A percentile compares a stretch with the other conserved stretches of the same genome.
Conservation (phyloP, 2,797 vertebrate genomes). For the Fratercula arctica region DNA sequence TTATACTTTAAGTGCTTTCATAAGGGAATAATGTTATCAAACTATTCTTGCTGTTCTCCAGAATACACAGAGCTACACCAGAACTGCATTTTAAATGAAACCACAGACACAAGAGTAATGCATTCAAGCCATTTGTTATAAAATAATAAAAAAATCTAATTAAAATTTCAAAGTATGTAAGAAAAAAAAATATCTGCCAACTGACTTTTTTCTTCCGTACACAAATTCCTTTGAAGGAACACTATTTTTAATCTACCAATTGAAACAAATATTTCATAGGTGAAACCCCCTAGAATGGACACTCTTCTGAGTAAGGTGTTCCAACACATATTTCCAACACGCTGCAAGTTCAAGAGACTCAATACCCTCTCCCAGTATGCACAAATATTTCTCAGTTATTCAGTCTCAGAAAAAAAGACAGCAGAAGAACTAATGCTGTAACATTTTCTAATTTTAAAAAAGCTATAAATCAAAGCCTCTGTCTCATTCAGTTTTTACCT, state of each 20-base stretch:
- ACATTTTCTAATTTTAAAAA: not conserved
- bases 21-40: not conserved
- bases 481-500: not conserved
- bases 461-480: not conserved
- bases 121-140: not conserved
- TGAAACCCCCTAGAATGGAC: not conserved
- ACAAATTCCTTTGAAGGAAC: not conserved
- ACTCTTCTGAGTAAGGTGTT: not conserved
- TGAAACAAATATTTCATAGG: not conserved
- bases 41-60: not conserved
- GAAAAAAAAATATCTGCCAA: not conserved
- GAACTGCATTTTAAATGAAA: not conserved
- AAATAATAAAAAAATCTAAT: not conserved
- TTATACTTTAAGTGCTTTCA: not conserved
- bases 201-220: not conserved
- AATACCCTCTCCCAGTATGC: not conserved
- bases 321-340: not conserved
- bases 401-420: not conserved
- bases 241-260: not conserved
- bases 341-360: not conserved
- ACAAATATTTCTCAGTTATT: not conserved
- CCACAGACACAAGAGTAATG: not conserved
- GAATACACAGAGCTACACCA: not conserved
- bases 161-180: not conserved
- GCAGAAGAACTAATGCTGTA: not conserved